Evolutionary conservation across 30 jellyfish, hydroid and myxozoan genomes (phyloP).

Genomic region (Nemopilema nomurai): DNA sequence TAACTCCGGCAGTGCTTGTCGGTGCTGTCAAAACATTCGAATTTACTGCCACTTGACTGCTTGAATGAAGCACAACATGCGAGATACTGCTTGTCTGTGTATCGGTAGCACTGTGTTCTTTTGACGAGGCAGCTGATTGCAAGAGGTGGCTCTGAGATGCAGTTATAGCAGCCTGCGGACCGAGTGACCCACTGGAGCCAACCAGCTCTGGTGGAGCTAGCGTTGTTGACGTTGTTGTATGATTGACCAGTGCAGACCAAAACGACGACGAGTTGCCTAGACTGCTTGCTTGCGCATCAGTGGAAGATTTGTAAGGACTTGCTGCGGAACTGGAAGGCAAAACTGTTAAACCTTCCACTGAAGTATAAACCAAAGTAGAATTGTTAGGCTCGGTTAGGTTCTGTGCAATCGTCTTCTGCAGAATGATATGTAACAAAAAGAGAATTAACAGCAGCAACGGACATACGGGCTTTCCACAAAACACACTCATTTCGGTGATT

Average conservation of each 20-base stretch:
- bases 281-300: not conserved
- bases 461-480: not conserved
- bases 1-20: too few species aligned
- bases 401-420: not conserved
- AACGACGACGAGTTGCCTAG: not conserved
- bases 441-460: not conserved
- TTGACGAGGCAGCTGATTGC: too few species aligned
- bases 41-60: too few species aligned
- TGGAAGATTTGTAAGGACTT: not conserved
- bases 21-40: too few species aligned
- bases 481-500: not conserved
- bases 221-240: not conserved
- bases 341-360: not conserved
- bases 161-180: too few species aligned
- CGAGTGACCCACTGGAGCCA: not conserved
- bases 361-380: not conserved
- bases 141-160: too few species aligned
- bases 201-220: not conserved
- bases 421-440: too few species aligned
- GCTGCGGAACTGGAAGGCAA: not conserved
- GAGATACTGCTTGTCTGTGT: too few species aligned
- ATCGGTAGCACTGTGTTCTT: too few species aligned
- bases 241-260: not conserved
- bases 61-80: too few species aligned
- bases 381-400: not conserved